Percentiles rank a stretch among this genome's conserved stretches.
phyloP scores from a whole-genome alignment of 1,140 invertebrate species.

The Sarcophaga bullata region DNA sequence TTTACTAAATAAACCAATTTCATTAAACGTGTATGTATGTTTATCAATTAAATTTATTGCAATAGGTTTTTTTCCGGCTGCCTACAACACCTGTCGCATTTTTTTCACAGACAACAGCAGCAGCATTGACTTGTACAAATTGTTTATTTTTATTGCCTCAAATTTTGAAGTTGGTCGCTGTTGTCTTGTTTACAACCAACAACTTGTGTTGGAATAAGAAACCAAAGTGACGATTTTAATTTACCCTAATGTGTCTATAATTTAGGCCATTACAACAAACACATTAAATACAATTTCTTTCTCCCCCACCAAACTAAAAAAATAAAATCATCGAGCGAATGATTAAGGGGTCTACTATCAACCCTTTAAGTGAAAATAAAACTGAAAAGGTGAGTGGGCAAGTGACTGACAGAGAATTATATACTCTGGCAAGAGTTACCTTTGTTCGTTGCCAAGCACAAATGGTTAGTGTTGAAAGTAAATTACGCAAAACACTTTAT shows the following conservation, averaged over 20 bases:
- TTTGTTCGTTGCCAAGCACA: too few species aligned
- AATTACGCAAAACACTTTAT: too few species aligned
- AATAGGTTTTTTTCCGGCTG: too few species aligned
- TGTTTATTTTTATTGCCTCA: slow-evolving; percentile 15
- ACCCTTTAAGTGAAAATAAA: slow-evolving; percentile 11
- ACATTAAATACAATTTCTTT: slow-evolving; percentile 57
- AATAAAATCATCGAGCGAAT: background rate
- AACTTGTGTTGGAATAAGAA: background rate
- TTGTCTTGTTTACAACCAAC: background rate
- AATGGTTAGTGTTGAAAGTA: too few species aligned
- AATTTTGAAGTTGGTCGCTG: slow-evolving; percentile 14
- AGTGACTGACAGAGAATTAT: too few species aligned
- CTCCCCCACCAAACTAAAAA: slow-evolving; percentile 17
- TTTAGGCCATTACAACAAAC: slow-evolving; percentile 64
- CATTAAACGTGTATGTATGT: background rate
- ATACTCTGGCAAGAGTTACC: too few species aligned
- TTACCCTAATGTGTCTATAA: slow-evolving; percentile 65
- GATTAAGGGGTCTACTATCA: background rate
- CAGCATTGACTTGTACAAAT: slow-evolving; percentile 25
- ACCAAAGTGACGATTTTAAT: slow-evolving; percentile 58
- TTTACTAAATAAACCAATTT: too few species aligned
- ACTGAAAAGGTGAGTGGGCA: slow-evolving; percentile 1
- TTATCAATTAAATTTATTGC: slow-evolving; percentile 19
- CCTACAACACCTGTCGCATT: slow-evolving; percentile 33
- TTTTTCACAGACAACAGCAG: background rate